Base-by-base conservation (phyloP, 2,888 invertebrate genomes). In the Salticus scenicus region DNA sequence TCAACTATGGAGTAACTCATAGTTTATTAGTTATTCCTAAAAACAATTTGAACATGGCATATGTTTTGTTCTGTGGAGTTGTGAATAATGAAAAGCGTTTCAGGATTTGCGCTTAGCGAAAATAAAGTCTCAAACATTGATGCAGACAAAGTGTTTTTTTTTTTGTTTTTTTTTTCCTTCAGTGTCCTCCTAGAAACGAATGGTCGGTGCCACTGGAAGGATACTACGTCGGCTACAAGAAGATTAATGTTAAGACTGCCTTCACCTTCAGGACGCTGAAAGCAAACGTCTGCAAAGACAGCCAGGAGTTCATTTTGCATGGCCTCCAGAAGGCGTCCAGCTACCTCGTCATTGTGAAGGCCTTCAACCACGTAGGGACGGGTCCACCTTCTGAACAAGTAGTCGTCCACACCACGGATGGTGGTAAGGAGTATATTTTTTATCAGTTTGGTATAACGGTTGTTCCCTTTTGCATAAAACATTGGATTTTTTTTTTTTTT, bases 181-280 rank as follows among this genome's bases (percentile, higher is more conserved):
- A 86, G 86, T 86, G 86, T 41, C 89, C 89, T 1, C 87, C 83
- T 8, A 66, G 70, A 51, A 87, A 80, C 28, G 69, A 78, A 4
- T 88, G 88, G 88, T 88, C 84, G 41, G 88, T 87, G 14, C 75
- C 87, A 12, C 24, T 89, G 8, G 81, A 80, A n/a, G 89, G 89
- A 5, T 89, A 83, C 63, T 89, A 89, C 74, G 75, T 89, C 20
- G 88, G 89, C 4, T 89, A 87, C 72, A 89, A 90, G 57, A 64
- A 30, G 31, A 51, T 86, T 80, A 86, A 71, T 20, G 30, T 37
- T 0, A 75, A 71, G 28, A 71, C 71, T 17, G 57, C 72, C 5
- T 80, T 66, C 72, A 86, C 86, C 0, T 86, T 64, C 31, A 30
- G 86, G 14, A 77, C 72, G 0, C 57, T 84, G 64, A 72, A 30